Evolutionary conservation across 1,140 invertebrate genomes (phyloP), one percentile per base, ranked within the genome.

Genomic region (Goniozus legneri): DNA sequence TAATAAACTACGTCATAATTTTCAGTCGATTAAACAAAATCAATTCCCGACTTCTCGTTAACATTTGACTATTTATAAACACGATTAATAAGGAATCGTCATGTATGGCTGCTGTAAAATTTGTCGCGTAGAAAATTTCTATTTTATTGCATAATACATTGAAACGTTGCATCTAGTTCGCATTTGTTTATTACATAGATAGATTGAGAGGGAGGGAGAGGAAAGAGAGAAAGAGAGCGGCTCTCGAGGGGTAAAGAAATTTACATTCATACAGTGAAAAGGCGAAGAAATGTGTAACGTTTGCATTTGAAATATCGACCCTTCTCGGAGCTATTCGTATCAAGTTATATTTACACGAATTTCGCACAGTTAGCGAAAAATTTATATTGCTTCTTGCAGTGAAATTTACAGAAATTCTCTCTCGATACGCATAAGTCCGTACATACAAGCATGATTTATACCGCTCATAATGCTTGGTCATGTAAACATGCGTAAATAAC

Each of bases 401-500:
- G 12, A 40, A 30, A 39, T 38, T 15, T 40, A 24, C 18, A 49
- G 44, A n/a, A 27, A 44, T 24, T n/a, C 34, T 47, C 21, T 47
- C 38, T 27, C 47, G 27, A 24, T 18, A 33, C n/a, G n/a, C n/a
- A n/a, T n/a, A n/a, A n/a, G n/a, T n/a, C n/a, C n/a, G n/a, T n/a
- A n/a, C n/a, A n/a, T n/a, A n/a, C n/a, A n/a, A n/a, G n/a, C n/a
- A n/a, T n/a, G n/a, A n/a, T n/a, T n/a, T n/a, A n/a, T n/a, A n/a
- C n/a, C n/a, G n/a, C n/a, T n/a, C n/a, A n/a, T n/a, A n/a, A 37
- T 44, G 49, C 43, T 44, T 37, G 15, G 13, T 38, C 30, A 21
- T 50, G 10, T 47, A 44, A 44, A 19, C 22, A 7, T 41, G 47
- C 41, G 36, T 54, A 41, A 32, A 32, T 4, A 40, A 18, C 3